Evolutionary conservation across 2,113 vertebrate species (phyloP), one percentile per base, ranked within the genome.

Genomic region (Machaerirhynchus nigripectus): DNA sequence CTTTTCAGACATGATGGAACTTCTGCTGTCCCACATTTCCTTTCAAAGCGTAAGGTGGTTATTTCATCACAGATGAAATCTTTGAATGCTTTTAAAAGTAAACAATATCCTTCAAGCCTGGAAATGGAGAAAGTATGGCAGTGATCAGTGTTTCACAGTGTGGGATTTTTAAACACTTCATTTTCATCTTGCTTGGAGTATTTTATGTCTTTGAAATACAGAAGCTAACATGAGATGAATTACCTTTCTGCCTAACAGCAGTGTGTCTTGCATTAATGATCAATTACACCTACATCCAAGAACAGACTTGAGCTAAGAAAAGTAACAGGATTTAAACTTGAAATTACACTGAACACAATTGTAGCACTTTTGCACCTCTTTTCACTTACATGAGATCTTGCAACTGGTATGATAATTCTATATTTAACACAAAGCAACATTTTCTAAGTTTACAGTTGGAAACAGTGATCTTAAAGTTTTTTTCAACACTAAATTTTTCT

Each of bases 41-140:
- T 95, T 93, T 83, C 68, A 88, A 94, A 71, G 71, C n/a, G 87
- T n/a, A 63, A 85, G 46, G 87, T 82, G 67, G 71, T 33, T 90
- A 92, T 95, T 96, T 96, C 79, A 96, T 93, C 95, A 76, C 55
- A 93, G 78, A 15, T 87, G 35, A 96, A 95, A 96, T 92, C 86
- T 91, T 81, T 55, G 65, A 94, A 84, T 40, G 46, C 82, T 95
- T 83, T 96, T 95, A 89, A 92, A 93, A 97, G 86, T 94, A 97
- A 94, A 97, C 96, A 96, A 96, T 92, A 90, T 76, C 52, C 61
- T 91, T 96, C 85, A 65, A 64, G 37, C 55, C 71, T 90, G 52
- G 67, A 97, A 97, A 93, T 37, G n/a, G 57, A 95, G 64, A 85
- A 95, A 93, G 46, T 64, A 93, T 31, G 87, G 67, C 80, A 95